Evolutionary conservation across 2,797 vertebrate genomes (phyloP).

Genomic region (Scomberomorus guttatus): DNA sequence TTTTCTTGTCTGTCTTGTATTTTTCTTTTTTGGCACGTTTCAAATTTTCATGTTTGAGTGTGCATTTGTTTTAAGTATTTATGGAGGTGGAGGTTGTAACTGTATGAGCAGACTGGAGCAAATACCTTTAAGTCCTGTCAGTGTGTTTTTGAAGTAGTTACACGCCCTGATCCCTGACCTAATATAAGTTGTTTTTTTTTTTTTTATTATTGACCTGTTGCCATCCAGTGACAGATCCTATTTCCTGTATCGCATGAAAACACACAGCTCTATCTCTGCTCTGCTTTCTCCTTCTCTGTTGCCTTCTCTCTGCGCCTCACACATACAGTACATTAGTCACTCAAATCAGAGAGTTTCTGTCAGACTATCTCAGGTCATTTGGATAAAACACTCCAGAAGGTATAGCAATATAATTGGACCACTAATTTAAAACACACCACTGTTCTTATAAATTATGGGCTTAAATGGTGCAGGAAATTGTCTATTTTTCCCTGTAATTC

Average conservation of each 20-base stretch:
- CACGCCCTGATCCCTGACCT: conserved; percentile 6
- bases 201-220: conserved; percentile 13
- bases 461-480: conserved; percentile 79
- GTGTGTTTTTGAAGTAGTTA: background rate
- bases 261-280: conserved; percentile 12
- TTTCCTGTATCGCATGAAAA: conserved; percentile 20
- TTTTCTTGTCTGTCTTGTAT: conserved; percentile 55
- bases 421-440: conserved; percentile 76
- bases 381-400: conserved; percentile 68
- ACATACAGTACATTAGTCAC: conserved; percentile 13
- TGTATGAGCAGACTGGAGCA: background rate
- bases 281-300: conserved; percentile 6
- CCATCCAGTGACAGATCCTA: conserved; percentile 8
- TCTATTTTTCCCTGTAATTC: conserved; percentile 76
- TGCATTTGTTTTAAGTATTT: background rate
- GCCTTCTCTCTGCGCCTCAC: conserved; percentile 3
- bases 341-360: conserved; percentile 29
- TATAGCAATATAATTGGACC: conserved; percentile 66
- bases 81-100: background rate
- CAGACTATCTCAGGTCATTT: conserved; percentile 50
- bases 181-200: background rate
- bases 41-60: background rate
- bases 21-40: conserved; percentile 28
- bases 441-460: conserved; percentile 76
- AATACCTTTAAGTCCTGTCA: conserved; percentile 1